phyloP scores from a whole-genome alignment of 2,113 vertebrate species.

The Brachyistius frenatus region DNA sequence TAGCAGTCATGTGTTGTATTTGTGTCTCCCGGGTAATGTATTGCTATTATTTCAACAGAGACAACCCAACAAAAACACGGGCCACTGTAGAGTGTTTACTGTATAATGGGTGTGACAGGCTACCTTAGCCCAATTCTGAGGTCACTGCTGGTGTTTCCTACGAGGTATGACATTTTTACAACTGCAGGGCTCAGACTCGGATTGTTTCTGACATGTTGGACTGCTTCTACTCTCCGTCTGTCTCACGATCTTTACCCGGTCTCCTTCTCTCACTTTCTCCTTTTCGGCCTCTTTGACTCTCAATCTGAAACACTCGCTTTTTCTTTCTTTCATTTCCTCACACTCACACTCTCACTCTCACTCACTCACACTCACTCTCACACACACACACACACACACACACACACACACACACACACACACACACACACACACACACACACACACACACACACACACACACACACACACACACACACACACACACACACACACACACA shows the following conservation, averaged over 20 bases:
- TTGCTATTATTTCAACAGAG: slow-evolving; percentile 60
- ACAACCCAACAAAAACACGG: slow-evolving; percentile 70
- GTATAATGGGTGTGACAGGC: slow-evolving; percentile 70
- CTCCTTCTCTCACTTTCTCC: slow-evolving; percentile 33
- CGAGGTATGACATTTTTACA: slow-evolving; percentile 71
- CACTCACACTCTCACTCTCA: no score
- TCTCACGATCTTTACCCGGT: slow-evolving; percentile 28
- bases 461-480: slow-evolving; percentile 14
- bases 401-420: slow-evolving; percentile 3
- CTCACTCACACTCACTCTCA: neutral
- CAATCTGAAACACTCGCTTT: slow-evolving; percentile 38
- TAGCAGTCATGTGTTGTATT: slow-evolving; percentile 60
- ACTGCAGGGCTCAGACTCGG: slow-evolving; percentile 45
- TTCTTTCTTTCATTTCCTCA: slow-evolving; percentile 42
- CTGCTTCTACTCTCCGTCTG: slow-evolving; percentile 57
- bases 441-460: slow-evolving; percentile 14
- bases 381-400: slow-evolving; percentile 22
- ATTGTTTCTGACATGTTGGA: slow-evolving; percentile 68
- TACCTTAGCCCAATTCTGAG: slow-evolving; percentile 63
- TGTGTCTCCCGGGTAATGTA: slow-evolving; percentile 37
- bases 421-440: slow-evolving; percentile 22
- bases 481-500: slow-evolving; percentile 11
- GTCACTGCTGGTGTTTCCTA: slow-evolving; percentile 72
- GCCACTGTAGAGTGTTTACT: slow-evolving; percentile 69
- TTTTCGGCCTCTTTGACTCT: slow-evolving; percentile 32